Percentiles rank a stretch among this genome's conserved stretches.
These are phyloP conservation scores for Peribatodes rhomboidaria DNA, from an alignment of 2,888 invertebrate species.

Conservation along the genomic window DNA sequence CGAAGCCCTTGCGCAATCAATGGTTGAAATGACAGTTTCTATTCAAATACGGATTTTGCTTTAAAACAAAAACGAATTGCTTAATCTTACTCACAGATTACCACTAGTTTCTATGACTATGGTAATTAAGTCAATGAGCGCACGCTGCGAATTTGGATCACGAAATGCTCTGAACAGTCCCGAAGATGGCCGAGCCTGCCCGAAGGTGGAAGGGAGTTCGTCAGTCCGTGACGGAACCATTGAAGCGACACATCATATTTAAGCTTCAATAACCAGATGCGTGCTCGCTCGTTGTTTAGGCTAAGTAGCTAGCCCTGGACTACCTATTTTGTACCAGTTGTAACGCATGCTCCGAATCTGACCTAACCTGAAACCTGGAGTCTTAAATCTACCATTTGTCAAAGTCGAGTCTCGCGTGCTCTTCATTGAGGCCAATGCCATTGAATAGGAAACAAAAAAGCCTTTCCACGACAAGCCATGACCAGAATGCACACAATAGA, in stretches of 20 bases:
- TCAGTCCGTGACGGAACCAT: constrained; percentile 2
- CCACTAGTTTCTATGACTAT: too few species aligned
- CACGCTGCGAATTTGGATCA: neutral
- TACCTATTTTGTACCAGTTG: too few species aligned
- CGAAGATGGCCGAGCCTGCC: neutral
- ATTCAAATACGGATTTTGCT: too few species aligned
- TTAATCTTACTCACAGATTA: too few species aligned
- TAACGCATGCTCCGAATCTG: too few species aligned
- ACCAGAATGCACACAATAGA: constrained; percentile 27
- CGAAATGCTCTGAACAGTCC: neutral
- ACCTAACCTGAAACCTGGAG: neutral
- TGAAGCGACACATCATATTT: neutral
- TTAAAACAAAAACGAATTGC: too few species aligned
- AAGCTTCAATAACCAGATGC: constrained; percentile 1
- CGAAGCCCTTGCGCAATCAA: too few species aligned
- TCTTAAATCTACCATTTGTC: constrained; percentile 4
- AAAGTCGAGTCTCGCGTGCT: constrained; percentile 9
- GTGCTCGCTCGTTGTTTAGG: neutral
- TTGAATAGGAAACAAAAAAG: constrained; percentile 37
- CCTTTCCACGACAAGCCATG: constrained; percentile 18
- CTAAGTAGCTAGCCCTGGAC: neutral
- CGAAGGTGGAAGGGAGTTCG: constrained; percentile 4
- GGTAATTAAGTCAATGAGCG: too few species aligned
- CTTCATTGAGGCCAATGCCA: constrained; percentile 55
- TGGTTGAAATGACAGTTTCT: too few species aligned